phyloP scores from a whole-genome alignment of 1,140 invertebrate species.

The Danaus plexippus region DNA sequence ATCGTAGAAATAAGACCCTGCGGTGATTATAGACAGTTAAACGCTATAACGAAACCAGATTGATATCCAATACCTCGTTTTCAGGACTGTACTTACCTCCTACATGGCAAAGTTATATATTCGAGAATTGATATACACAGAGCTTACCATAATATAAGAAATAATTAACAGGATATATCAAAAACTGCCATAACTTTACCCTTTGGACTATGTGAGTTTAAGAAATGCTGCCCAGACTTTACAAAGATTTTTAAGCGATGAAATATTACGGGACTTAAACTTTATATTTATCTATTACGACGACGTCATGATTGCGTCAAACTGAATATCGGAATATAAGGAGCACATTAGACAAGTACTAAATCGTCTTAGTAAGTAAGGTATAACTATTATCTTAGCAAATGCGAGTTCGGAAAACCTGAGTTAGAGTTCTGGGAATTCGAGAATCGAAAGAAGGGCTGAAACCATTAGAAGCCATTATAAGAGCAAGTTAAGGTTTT shows the following conservation, averaged over 20 bases:
- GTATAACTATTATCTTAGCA: conserved; percentile 5
- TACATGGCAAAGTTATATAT: too few species aligned
- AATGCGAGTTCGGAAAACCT: conserved; percentile 6
- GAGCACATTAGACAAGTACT: background rate
- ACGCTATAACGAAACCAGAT: conserved; percentile 13
- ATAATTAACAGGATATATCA: conserved; percentile 1
- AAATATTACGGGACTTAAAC: too few species aligned
- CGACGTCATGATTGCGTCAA: too few species aligned
- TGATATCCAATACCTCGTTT: conserved; percentile 12
- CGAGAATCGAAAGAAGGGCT: conserved; percentile 4
- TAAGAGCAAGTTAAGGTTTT: conserved; percentile 2
- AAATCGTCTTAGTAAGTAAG: conserved; percentile 4
- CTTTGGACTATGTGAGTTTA: conserved; percentile 12
- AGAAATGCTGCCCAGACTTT: conserved; percentile 11
- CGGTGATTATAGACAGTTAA: too few species aligned
- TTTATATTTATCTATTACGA: too few species aligned
- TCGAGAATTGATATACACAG: conserved; percentile 9
- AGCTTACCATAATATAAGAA: conserved; percentile 8
- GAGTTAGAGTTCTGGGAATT: conserved; percentile 3
- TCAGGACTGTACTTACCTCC: too few species aligned
- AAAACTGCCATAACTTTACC: conserved; percentile 13
- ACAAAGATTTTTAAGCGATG: conserved; percentile 8
- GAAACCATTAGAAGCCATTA: too few species aligned
- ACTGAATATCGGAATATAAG: too few species aligned
- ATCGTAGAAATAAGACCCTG: background rate